Percentiles rank a stretch among this genome's conserved stretches.
phyloP scores from a whole-genome alignment of 1,140 invertebrate genomes.

The Paramacrobiotus metropolitanus region DNA sequence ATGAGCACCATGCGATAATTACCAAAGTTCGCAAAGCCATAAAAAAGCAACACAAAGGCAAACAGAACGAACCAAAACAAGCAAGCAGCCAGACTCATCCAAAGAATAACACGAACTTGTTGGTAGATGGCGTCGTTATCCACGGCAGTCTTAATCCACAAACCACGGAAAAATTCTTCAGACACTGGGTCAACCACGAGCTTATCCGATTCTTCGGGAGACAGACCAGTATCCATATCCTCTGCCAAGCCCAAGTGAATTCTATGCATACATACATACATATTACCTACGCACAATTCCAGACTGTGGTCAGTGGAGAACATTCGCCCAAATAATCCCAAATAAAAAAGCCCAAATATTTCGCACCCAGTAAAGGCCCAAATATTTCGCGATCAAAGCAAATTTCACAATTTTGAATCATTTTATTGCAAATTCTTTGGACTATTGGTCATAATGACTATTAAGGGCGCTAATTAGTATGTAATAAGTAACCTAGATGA shows the following conservation, averaged over 20 bases:
- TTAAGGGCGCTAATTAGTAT: too few species aligned
- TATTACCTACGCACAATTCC: too few species aligned
- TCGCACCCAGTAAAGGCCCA: too few species aligned
- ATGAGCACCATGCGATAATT: constrained; percentile 1
- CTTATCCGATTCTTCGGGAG: constrained; percentile 27
- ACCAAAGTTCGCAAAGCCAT: neutral
- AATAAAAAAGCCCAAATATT: too few species aligned
- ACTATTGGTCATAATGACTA: too few species aligned
- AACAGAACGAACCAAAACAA: neutral
- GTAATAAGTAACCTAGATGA: neutral
- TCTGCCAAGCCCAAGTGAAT: constrained; percentile 36
- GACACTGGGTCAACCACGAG: constrained; percentile 43
- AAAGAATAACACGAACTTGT: constrained; percentile 31
- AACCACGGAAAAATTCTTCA: constrained; percentile 48
- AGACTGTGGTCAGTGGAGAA: too few species aligned
- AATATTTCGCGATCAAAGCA: too few species aligned
- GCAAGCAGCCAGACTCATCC: too few species aligned
- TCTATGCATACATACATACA: constrained; percentile 7
- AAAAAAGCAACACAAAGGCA: constrained; percentile 1
- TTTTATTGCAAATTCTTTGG: too few species aligned
- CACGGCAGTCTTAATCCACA: constrained; percentile 50
- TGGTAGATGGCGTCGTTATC: constrained; percentile 65
- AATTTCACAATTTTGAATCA: too few species aligned
- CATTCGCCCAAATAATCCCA: too few species aligned
- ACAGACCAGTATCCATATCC: constrained; percentile 9